phyloP scores from a whole-genome alignment of 2,888 invertebrate species.

The Chaetoderma sp. region DNA sequence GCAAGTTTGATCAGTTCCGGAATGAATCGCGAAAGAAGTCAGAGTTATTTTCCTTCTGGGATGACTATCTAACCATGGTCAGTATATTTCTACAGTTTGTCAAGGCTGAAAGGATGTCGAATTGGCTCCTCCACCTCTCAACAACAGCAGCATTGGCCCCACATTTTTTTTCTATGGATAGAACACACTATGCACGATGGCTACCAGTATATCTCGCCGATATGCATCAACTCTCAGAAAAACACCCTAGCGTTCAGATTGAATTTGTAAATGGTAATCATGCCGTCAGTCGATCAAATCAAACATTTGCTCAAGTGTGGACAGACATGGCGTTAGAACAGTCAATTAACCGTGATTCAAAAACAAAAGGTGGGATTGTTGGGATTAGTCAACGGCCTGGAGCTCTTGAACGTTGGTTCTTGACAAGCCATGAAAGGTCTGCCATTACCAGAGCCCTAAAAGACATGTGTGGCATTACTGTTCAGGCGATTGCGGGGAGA shows the following conservation, averaged over 20 bases:
- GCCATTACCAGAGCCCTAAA: not conserved
- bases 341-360: not conserved
- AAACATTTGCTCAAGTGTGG: too few species aligned
- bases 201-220: too few species aligned
- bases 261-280: not conserved
- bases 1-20: not conserved
- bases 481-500: too few species aligned
- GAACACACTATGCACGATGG: not conserved
- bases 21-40: not conserved
- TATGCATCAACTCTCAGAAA: too few species aligned
- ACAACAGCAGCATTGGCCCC: not conserved
- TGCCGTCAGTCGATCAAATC: not conserved
- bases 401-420: not conserved
- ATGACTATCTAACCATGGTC: too few species aligned
- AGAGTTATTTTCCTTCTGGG: not conserved
- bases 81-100: not conserved
- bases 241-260: not conserved
- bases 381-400: not conserved
- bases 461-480: too few species aligned
- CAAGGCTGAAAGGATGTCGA: not conserved
- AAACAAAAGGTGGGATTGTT: not conserved
- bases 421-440: not conserved
- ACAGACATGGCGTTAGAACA: too few species aligned
- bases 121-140: not conserved
- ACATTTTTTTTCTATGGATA: not conserved